These are phyloP conservation scores for Petaurus breviceps DNA, from an alignment of 2,113 vertebrate genomes.

Conservation along the genomic window DNA sequence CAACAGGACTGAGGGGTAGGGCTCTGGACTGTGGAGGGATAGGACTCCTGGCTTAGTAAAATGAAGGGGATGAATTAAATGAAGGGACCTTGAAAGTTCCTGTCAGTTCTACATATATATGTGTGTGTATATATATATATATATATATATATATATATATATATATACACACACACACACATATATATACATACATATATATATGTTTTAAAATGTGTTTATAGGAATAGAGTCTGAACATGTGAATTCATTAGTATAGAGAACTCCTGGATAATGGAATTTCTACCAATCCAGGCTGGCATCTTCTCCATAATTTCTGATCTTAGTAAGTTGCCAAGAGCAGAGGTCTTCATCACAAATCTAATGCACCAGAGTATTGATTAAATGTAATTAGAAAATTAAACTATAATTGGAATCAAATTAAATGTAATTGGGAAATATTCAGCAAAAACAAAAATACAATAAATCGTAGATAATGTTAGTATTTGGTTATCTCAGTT, in stretches of 20 bases:
- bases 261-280: background rate
- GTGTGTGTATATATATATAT: no score
- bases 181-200: background rate
- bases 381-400: background rate
- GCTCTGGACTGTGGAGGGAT: background rate
- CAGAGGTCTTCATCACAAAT: background rate
- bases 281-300: background rate
- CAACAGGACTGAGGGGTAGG: background rate
- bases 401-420: no score
- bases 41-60: background rate
- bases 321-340: background rate
- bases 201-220: background rate
- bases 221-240: background rate
- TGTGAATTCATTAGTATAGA: background rate
- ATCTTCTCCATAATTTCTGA: background rate
- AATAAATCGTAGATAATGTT: background rate
- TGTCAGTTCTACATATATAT: background rate
- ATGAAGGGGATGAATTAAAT: background rate
- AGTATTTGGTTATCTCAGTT: background rate
- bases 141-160: no score
- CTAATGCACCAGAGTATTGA: background rate
- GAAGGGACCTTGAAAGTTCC: background rate
- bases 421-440: background rate
- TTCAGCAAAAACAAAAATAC: background rate
- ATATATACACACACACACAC: no score